These are phyloP conservation scores for Invenusta paracnida DNA, from an alignment of 2,888 invertebrate species.

Conservation along the genomic window DNA sequence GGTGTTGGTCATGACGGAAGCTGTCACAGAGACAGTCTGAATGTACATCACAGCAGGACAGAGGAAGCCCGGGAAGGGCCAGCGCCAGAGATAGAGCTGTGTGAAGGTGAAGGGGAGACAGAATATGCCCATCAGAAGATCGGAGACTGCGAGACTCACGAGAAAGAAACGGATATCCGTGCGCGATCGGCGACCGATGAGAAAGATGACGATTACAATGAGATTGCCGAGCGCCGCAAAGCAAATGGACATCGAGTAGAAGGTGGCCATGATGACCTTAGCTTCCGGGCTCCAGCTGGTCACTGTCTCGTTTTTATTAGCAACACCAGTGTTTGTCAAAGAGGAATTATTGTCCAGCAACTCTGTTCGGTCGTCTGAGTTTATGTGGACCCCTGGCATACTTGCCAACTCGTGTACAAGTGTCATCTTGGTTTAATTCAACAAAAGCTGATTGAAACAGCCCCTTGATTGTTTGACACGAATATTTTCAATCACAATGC, in stretches of 20 bases:
- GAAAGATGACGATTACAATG: conserved; percentile 47
- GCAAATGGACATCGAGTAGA: conserved; percentile 45
- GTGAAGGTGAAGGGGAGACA: conserved; percentile 49
- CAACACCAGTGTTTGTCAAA: too few relatives aligned
- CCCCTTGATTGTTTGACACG: too few relatives aligned
- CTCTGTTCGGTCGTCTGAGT: too few relatives aligned
- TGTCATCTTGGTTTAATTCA: too few relatives aligned
- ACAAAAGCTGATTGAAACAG: too few relatives aligned
- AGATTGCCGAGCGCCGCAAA: conserved; percentile 46
- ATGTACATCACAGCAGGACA: conserved; percentile 62
- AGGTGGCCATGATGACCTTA: too few relatives aligned
- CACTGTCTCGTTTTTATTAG: too few relatives aligned
- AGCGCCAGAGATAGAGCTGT: conserved; percentile 61
- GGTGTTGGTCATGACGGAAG: conserved; percentile 62
- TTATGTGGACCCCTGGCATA: too few relatives aligned
- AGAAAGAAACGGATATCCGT: conserved; percentile 46
- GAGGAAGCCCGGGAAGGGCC: conserved; percentile 63
- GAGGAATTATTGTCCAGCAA: too few relatives aligned
- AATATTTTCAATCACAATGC: too few relatives aligned
- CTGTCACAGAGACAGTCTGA: conserved; percentile 53
- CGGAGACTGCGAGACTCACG: conserved; percentile 48
- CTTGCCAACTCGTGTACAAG: too few relatives aligned
- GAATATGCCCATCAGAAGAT: conserved; percentile 48
- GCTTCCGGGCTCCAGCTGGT: too few relatives aligned
- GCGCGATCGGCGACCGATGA: conserved; percentile 50